These are phyloP conservation scores for Pimpla rufipes DNA, from an alignment of 2,888 invertebrate species.

Conservation along the genomic window DNA sequence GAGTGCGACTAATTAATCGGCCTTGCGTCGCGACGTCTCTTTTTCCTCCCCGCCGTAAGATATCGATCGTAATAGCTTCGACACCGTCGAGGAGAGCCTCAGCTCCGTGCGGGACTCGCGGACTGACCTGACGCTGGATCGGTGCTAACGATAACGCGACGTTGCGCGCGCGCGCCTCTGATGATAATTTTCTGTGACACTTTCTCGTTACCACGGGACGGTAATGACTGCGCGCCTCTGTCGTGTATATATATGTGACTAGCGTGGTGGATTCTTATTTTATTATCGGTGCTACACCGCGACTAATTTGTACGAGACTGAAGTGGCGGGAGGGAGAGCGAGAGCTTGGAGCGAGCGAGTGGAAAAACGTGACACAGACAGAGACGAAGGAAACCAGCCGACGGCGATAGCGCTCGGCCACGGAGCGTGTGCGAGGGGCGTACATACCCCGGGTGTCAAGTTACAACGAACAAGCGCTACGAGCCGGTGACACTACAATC, in stretches of 20 bases:
- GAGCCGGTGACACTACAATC: constrained; percentile 80
- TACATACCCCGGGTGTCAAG: constrained; percentile 80
- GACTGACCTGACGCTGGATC: constrained; percentile 56
- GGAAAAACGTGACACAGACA: constrained; percentile 30
- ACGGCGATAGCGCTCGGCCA: constrained; percentile 67
- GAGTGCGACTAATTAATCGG: constrained; percentile 71
- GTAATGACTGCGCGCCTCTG: constrained; percentile 26
- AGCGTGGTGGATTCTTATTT: constrained; percentile 69
- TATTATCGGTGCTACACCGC: constrained; percentile 74
- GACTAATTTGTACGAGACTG: constrained; percentile 75
- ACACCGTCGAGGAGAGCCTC: constrained; percentile 35
- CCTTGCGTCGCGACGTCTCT: constrained; percentile 44
- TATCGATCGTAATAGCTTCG: constrained; percentile 66
- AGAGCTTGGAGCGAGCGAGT: not conserved
- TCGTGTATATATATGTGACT: not conserved
- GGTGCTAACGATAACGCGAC: constrained; percentile 45
- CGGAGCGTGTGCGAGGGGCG: constrained; percentile 81
- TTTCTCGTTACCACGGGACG: constrained; percentile 38
- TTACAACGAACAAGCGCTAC: constrained; percentile 78
- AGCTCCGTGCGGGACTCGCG: constrained; percentile 30
- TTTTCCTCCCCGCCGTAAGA: constrained; percentile 48
- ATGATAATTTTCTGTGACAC: constrained; percentile 66
- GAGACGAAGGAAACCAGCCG: constrained; percentile 58
- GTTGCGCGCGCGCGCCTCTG: not conserved
- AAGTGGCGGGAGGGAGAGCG: constrained; percentile 23